Percentiles rank a stretch among this genome's conserved stretches.
Evolutionary conservation across 2,888 invertebrate genomes (phyloP).

Genomic region (Zaprionus bogoriensis): DNA sequence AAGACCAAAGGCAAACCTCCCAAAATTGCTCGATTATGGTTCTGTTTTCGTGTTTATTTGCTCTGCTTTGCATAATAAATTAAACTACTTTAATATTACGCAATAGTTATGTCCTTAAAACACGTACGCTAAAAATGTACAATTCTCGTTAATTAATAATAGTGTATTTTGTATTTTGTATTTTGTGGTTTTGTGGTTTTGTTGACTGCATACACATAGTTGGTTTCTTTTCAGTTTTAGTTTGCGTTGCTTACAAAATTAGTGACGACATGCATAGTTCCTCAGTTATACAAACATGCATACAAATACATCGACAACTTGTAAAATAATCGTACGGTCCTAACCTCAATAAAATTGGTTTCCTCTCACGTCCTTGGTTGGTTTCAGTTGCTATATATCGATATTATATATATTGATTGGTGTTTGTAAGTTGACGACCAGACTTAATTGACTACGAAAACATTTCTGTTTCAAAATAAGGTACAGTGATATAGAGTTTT

Average conservation of each 20-base stretch:
- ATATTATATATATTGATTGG: slow-evolving; percentile 43
- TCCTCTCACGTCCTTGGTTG: slow-evolving; percentile 47
- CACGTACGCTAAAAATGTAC: slow-evolving; percentile 49
- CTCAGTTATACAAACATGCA: slow-evolving; percentile 24
- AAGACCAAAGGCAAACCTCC: no score
- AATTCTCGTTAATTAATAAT: slow-evolving; percentile 41
- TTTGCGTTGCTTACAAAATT: slow-evolving; percentile 46
- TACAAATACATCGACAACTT: slow-evolving; percentile 4
- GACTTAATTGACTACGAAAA: slow-evolving; percentile 74
- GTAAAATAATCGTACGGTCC: slow-evolving; percentile 16
- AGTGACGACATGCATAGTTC: slow-evolving; percentile 56
- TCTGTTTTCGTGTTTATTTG: slow-evolving; percentile 34
- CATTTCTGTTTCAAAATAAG: slow-evolving; percentile 70
- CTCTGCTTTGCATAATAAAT: slow-evolving; percentile 68
- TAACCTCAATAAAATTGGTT: no score
- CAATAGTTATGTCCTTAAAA: slow-evolving; percentile 56
- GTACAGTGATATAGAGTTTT: slow-evolving; percentile 68
- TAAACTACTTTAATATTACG: slow-evolving; percentile 71
- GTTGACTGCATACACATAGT: slow-evolving; percentile 3
- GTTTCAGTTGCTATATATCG: slow-evolving; percentile 57
- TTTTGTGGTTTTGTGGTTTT: slow-evolving; percentile 21
- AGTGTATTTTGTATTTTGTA: slow-evolving; percentile 46
- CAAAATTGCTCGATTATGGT: slow-evolving; percentile 34
- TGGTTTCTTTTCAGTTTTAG: slow-evolving; percentile 1
- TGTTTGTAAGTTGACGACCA: slow-evolving; percentile 69